Evolutionary conservation across 2,797 vertebrate species (phyloP).

Genomic region (Micrastur ruficollis): DNA sequence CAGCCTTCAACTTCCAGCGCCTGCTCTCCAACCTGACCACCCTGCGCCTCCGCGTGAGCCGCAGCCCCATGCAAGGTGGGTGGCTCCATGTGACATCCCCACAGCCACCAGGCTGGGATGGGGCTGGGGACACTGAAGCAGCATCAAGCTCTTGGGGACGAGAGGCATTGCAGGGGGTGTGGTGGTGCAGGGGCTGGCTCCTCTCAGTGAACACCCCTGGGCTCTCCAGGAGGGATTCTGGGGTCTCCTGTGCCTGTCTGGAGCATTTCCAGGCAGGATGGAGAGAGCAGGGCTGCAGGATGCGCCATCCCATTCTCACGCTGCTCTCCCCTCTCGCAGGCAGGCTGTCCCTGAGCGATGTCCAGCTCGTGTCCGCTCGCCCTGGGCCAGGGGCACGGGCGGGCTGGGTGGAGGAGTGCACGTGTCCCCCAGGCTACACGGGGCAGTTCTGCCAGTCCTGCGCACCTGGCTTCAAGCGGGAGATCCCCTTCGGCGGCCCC

Average conservation of each 20-base stretch:
- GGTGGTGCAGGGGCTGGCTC: neutral
- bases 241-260: neutral
- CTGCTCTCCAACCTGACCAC: conserved; percentile 85
- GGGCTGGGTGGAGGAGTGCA: conserved; percentile 87
- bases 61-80: conserved; percentile 75
- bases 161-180: neutral
- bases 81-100: neutral
- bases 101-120: neutral
- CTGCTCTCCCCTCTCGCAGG: conserved; percentile 63
- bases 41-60: conserved; percentile 76
- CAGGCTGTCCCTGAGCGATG: conserved; percentile 76
- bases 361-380: conserved; percentile 79
- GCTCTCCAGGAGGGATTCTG: neutral
- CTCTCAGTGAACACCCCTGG: neutral
- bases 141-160: rapidly evolving
- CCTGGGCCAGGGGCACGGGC: conserved; percentile 33
- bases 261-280: neutral
- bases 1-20: conserved; percentile 81
- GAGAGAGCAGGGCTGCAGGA: neutral
- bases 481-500: conserved; percentile 68
- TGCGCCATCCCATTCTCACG: neutral
- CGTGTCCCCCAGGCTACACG: conserved; percentile 80
- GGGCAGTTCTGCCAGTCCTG: conserved; percentile 90
- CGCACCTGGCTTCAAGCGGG: conserved; percentile 81
- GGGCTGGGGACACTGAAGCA: rapidly evolving